Base-by-base conservation (phyloP, 2,113 vertebrate species). In the Pseudopipra pipra region DNA sequence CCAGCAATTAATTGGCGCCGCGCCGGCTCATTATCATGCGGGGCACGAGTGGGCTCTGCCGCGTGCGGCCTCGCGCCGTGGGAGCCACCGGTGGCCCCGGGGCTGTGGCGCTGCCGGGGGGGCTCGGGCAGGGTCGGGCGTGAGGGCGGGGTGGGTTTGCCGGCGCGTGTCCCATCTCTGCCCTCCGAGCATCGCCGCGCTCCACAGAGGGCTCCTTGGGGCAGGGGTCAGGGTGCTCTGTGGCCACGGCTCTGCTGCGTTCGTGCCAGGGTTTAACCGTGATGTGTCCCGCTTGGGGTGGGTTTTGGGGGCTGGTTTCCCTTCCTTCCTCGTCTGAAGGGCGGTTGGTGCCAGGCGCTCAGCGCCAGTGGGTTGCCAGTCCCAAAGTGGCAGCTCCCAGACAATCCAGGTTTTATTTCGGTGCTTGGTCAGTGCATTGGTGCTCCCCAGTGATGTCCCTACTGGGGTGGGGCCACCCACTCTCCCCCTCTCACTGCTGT, bases 11-110 rank as follows among this genome's bases (percentile, higher is more conserved):
- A 78, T 41, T 35, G 84, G 80, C 24, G 82, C 79, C 33, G 92
- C 89, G 30, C 54, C 6, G 56, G 67, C 78, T 97, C 91, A 79
- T 96, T 90, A 87, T 56, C 90, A 78, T 93, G 93, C 96, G 6
- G 73, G 55, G 87, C 54, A 85, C 51, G 61, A 14, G 11, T 33
- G 70, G 87, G 79, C 17, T 62, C 20, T 5, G 11, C 63, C 14
- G 44, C 25, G n/a, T 30, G 88, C 75, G 66, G 84, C 75, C 70
- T 83, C 9, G 31, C 3, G 19, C 90, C 52, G 5, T 58, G 30
- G 93, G 56, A 58, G 43, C 54, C 3, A 59, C 91, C 55, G 2
- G 35, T 6, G 23, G 37, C 63, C 62, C 77, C 21, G 28, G 55
- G 28, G 11, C 35, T 15, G 0, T 1, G 31, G 49, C 1, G 1